A percentile compares a stretch with the other conserved stretches of the same genome.
Evolutionary conservation across 1,140 invertebrate genomes (phyloP).

Genomic region (Apis florea): DNA sequence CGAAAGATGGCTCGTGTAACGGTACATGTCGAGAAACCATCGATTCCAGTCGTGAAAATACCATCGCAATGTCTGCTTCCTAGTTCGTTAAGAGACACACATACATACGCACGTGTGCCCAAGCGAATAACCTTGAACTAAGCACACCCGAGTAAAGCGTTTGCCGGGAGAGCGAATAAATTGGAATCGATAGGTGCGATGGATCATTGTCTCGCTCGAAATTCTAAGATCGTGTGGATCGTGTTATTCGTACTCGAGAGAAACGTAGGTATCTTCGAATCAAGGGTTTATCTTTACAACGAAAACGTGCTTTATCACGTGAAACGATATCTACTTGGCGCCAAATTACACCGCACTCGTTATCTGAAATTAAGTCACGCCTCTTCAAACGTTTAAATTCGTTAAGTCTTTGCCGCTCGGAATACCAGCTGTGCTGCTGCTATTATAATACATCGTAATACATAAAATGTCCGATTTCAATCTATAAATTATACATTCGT

Average conservation of each 20-base stretch:
- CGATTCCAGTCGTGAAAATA: background rate
- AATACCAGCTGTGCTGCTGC: no score
- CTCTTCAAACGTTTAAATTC: no score
- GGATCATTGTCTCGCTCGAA: no score
- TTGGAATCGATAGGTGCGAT: background rate
- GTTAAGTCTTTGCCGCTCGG: no score
- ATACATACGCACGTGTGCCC: no score
- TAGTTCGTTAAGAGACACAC: no score
- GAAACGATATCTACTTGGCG: slow-evolving; percentile 33
- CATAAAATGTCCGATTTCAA: no score
- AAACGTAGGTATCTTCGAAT: slow-evolving; percentile 18
- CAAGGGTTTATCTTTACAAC: slow-evolving; percentile 55
- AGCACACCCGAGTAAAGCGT: background rate
- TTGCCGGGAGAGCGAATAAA: background rate
- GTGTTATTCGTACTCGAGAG: background rate
- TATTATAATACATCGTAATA: no score
- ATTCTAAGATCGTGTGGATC: no score
- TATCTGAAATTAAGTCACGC: no score
- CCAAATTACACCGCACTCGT: background rate
- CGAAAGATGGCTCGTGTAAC: background rate
- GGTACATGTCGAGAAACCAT: background rate
- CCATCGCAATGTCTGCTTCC: background rate
- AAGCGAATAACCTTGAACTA: background rate
- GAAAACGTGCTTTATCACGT: slow-evolving; percentile 49
- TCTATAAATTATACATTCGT: no score